These are phyloP conservation scores for Cuculus canorus DNA, from an alignment of 2,797 vertebrate species.

Conservation along the genomic window DNA sequence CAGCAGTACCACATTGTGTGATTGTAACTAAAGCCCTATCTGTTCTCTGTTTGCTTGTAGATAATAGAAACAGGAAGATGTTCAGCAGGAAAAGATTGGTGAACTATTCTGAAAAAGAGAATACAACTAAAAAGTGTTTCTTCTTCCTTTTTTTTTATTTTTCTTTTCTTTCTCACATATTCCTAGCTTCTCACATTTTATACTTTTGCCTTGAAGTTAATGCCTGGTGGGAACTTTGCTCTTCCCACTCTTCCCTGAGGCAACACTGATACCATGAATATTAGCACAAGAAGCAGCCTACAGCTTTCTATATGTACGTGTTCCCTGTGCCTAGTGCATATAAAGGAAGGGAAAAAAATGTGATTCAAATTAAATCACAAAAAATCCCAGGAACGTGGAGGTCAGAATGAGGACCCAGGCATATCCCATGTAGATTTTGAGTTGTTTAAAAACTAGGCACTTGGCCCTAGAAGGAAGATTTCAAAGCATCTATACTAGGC, in stretches of 20 bases:
- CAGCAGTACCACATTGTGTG: conserved; percentile 8
- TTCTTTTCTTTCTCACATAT: background rate
- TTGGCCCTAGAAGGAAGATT: background rate
- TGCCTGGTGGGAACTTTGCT: background rate
- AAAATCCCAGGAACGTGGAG: background rate
- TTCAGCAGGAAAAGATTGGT: background rate
- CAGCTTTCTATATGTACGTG: background rate
- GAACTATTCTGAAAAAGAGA: background rate
- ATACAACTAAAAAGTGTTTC: background rate
- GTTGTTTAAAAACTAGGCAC: background rate
- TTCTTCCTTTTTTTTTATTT: background rate
- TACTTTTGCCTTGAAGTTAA: background rate
- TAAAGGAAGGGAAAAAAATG: background rate
- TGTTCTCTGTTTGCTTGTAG: background rate
- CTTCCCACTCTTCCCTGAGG: background rate
- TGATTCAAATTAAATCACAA: background rate
- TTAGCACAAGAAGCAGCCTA: background rate
- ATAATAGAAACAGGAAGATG: background rate
- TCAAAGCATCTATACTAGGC: background rate
- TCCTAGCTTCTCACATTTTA: background rate
- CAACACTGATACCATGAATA: background rate
- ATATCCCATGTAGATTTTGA: background rate
- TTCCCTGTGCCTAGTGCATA: background rate
- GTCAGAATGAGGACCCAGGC: background rate
- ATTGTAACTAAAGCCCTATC: conserved; percentile 32